A percentile compares a stretch with the other conserved stretches of the same genome.
Conservation (phyloP, 1,140 invertebrate species). For the Drosophila kikkawai region DNA sequence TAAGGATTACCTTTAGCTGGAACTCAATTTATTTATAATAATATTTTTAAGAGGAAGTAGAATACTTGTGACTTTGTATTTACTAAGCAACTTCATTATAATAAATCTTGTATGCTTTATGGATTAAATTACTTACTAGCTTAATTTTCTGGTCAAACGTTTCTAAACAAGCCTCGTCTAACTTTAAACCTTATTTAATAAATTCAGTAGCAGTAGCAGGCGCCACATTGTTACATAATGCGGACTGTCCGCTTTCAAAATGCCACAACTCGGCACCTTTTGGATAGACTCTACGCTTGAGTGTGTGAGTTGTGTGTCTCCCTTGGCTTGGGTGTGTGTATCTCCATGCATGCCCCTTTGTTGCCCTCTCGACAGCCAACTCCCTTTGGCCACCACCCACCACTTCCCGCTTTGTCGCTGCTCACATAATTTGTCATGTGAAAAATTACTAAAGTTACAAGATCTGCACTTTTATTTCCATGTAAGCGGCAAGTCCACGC, state of each 20-base stretch:
- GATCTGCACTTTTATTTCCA: slow-evolving; percentile 83
- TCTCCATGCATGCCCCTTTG: slow-evolving; percentile 52
- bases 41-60: neutral
- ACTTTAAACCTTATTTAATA: slow-evolving; percentile 42
- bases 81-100: neutral
- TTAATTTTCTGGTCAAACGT: too few relatives aligned
- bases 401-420: slow-evolving; percentile 56
- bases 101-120: neutral
- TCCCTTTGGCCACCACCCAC: neutral
- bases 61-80: too few relatives aligned
- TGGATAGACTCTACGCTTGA: slow-evolving; percentile 42
- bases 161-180: neutral
- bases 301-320: slow-evolving; percentile 22
- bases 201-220: slow-evolving; percentile 2
- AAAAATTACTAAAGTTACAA: slow-evolving; percentile 85
- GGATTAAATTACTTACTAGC: too few relatives aligned
- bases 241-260: slow-evolving; percentile 57
- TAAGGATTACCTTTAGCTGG: neutral
- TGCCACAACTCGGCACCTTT: slow-evolving; percentile 67
- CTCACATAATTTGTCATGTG: slow-evolving; percentile 85
- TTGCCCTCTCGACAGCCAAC: slow-evolving; percentile 48
- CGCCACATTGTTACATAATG: slow-evolving; percentile 53
- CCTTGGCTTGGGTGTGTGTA: slow-evolving; percentile 21
- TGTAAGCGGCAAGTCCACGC: slow-evolving; percentile 78
- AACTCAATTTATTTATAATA: too few relatives aligned